These are phyloP conservation scores for Gisinianus flammeolus DNA, from an alignment of 2,888 invertebrate genomes.

Conservation along the genomic window DNA sequence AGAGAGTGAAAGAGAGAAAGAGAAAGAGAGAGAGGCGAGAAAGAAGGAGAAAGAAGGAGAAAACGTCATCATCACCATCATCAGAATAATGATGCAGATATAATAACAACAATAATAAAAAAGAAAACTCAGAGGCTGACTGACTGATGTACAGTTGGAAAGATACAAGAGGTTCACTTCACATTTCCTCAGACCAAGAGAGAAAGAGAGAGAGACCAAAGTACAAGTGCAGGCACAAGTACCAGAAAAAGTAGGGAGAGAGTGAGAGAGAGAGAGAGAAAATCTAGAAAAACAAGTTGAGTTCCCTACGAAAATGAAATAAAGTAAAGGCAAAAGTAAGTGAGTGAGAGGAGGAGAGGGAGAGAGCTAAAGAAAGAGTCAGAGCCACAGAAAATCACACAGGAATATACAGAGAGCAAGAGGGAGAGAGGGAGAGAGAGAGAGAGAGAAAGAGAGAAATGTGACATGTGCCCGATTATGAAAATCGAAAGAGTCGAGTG, in stretches of 20 bases:
- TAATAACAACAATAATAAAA: not conserved
- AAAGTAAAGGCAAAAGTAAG: too few relatives aligned
- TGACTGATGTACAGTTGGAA: not conserved
- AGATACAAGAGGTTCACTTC: too few relatives aligned
- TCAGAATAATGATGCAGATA: constrained; percentile 25
- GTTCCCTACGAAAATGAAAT: too few relatives aligned
- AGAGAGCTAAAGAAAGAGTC: not conserved
- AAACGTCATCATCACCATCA: too few relatives aligned
- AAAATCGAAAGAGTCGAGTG: constrained; percentile 29
- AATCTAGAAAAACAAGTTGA: not conserved
- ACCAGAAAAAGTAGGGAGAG: not conserved
- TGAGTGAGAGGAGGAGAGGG: not conserved
- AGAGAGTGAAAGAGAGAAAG: too few relatives aligned
- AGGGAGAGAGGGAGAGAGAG: not conserved
- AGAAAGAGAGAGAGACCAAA: not conserved
- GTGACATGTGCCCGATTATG: constrained; percentile 40
- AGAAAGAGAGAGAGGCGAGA: too few relatives aligned
- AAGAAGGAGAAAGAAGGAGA: too few relatives aligned
- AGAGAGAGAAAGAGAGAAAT: constrained; percentile 19
- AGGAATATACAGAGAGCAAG: not conserved
- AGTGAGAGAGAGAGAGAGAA: not conserved
- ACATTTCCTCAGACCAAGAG: not conserved
- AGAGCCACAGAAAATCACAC: not conserved
- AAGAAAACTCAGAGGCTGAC: constrained; percentile 6
- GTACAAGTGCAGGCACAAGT: not conserved